Evolutionary conservation across 92 coral and sea anemone genomes (phyloP), one percentile per base, ranked within the genome.

Genomic region (Chrysogorgia sp.): DNA sequence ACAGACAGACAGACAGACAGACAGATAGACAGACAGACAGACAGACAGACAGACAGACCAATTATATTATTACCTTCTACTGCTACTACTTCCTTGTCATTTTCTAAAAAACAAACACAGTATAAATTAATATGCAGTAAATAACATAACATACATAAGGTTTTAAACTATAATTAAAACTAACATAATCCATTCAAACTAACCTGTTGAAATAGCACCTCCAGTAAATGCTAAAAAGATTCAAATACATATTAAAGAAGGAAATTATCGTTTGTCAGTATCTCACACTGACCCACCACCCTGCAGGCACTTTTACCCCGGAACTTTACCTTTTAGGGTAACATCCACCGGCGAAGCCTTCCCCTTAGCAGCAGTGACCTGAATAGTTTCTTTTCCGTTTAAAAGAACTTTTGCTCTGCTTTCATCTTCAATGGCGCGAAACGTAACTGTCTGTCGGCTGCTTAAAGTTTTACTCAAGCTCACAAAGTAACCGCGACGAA

Each of bases 321-420:
- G 26, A 33, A 63, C 19, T 65, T 61, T 71, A 90, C 96, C 96
- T 61, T 97, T 88, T 13, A 93, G 87, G 13, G 85, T 82, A 7
- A 85, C 92, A 6, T 89, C 76, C 10, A 68, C 71, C 25, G 82
- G 61, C 0, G 82, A 59, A 40, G 89, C 82, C 58, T 85, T 86
- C 10, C 91, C 85, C 26, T 85, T 97, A 12, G 84, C 62, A 1
- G 97, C 87, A 0, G 68, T 48, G 9, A 92, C 88, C 19, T 74
- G 80, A 24, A 96, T 52, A n/a, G 26, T 34, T 25, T 84, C 97
- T 58, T 82, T 63, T 23, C 90, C 90, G 64, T 89, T 86, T 10
- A 96, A 86, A 65, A 76, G 88, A 59, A 82, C 83, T 57, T 65
- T 81, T 9, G 90, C 85, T 1, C 72, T 75, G 40, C 87, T 89